Conservation (phyloP, 2,113 vertebrate species). For the Hippocampus mohnikei region DNA sequence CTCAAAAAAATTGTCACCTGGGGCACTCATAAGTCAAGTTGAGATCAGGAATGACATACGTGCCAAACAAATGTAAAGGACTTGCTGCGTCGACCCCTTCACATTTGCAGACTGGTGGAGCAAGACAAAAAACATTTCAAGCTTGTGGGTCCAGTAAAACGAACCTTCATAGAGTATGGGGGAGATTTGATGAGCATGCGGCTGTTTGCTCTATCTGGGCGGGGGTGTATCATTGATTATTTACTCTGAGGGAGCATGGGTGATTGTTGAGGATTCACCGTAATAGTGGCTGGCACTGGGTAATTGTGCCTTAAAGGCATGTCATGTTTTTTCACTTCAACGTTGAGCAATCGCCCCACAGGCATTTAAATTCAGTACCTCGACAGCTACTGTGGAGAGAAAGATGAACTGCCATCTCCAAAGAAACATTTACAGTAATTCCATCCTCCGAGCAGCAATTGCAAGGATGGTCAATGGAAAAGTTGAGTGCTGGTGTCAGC, state of each 20-base stretch:
- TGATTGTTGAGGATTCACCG: slow-evolving; percentile 45
- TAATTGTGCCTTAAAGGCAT: slow-evolving; percentile 68
- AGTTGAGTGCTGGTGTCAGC: slow-evolving; percentile 3
- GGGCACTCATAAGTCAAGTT: too few species aligned
- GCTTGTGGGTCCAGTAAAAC: too few species aligned
- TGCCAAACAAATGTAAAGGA: too few species aligned
- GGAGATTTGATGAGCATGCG: too few species aligned
- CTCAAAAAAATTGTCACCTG: too few species aligned
- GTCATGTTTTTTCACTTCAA: slow-evolving; percentile 46
- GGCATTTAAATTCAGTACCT: slow-evolving; percentile 39
- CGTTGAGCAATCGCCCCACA: slow-evolving; percentile 56
- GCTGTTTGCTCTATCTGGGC: too few species aligned
- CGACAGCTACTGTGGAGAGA: slow-evolving; percentile 7
- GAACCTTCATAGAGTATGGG: too few species aligned
- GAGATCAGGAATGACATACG: too few species aligned
- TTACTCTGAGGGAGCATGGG: slow-evolving; percentile 27
- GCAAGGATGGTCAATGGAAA: slow-evolving; percentile 7
- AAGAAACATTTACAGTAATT: neutral
- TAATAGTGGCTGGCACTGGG: slow-evolving; percentile 65
- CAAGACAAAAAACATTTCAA: too few species aligned
- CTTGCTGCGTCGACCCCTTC: too few species aligned
- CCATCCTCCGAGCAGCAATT: slow-evolving; percentile 27
- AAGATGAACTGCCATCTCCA: slow-evolving; percentile 3
- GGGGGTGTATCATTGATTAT: slow-evolving; percentile 3
- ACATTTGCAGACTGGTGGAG: too few species aligned